Evolutionary conservation across 1,140 invertebrate genomes (phyloP).

Genomic region (Drosophila willistoni): DNA sequence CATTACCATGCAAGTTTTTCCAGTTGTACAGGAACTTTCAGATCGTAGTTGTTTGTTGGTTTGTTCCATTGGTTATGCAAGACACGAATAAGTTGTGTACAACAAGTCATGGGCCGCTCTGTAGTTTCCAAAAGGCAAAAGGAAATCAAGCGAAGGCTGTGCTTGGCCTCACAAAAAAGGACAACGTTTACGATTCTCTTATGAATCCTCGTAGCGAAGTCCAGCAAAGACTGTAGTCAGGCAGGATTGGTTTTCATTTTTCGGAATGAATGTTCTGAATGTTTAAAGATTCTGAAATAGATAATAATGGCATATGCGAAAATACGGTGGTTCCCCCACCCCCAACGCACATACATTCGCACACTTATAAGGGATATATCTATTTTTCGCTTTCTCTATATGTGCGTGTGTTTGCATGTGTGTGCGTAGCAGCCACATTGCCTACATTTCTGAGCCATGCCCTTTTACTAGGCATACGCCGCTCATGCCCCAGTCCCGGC

Average conservation of each 20-base stretch:
- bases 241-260: no score
- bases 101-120: neutral
- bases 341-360: conserved; percentile 15
- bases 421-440: conserved; percentile 36
- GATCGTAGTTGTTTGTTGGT: neutral
- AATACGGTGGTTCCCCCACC: neutral
- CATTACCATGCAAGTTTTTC: neutral
- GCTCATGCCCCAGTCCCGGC: conserved; percentile 8
- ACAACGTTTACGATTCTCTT: no score
- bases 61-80: conserved; percentile 1
- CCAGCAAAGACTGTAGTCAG: no score
- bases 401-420: neutral
- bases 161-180: no score
- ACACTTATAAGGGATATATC: conserved; percentile 12
- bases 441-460: conserved; percentile 68
- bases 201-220: no score
- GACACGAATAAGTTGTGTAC: neutral
- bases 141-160: no score
- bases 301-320: neutral
- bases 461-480: conserved; percentile 39
- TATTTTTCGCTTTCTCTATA: conserved; percentile 9
- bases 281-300: neutral
- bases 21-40: neutral
- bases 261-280: neutral
- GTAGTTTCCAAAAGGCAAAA: neutral